Conservation (phyloP, 1,140 invertebrate species). For the Drosophila trapezifrons region DNA sequence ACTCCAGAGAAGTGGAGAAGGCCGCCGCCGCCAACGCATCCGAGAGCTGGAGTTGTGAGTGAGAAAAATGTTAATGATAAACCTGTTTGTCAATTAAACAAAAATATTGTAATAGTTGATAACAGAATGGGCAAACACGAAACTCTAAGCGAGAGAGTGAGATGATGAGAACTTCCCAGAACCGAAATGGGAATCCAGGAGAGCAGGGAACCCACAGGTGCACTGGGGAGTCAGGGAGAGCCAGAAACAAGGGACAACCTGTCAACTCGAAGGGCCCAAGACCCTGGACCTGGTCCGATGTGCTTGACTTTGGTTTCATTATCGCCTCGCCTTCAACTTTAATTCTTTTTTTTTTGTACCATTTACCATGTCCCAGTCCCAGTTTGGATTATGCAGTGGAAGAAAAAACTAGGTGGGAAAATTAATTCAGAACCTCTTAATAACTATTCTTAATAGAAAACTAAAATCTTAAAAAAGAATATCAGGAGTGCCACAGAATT, state of each 20-base stretch:
- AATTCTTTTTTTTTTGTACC: no score
- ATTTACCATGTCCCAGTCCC: conserved; percentile 27
- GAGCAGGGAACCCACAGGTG: neutral
- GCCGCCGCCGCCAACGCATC: conserved; percentile 56
- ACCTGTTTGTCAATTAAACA: conserved; percentile 82
- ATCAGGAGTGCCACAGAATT: no score
- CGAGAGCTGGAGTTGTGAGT: conserved; percentile 37
- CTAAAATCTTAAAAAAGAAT: no score
- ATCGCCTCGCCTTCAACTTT: conserved; percentile 68
- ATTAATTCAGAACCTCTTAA: neutral
- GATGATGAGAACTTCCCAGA: conserved; percentile 77
- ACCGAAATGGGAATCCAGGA: conserved; percentile 31
- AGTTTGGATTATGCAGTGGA: conserved; percentile 12
- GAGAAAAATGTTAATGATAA: conserved; percentile 75
- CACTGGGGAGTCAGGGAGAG: conserved; percentile 2
- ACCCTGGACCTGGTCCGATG: conserved; percentile 58
- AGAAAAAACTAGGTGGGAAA: neutral
- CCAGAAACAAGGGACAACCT: conserved; percentile 57
- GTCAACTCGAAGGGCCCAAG: conserved; percentile 70
- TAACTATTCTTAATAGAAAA: neutral
- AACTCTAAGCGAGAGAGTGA: conserved; percentile 26
- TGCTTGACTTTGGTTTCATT: conserved; percentile 77
- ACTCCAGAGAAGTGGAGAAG: conserved; percentile 17
- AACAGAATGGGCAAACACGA: conserved; percentile 75
- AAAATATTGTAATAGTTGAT: conserved; percentile 82